Evolutionary conservation across 1,140 invertebrate genomes (phyloP).

Genomic region (Drosophila suzukii): DNA sequence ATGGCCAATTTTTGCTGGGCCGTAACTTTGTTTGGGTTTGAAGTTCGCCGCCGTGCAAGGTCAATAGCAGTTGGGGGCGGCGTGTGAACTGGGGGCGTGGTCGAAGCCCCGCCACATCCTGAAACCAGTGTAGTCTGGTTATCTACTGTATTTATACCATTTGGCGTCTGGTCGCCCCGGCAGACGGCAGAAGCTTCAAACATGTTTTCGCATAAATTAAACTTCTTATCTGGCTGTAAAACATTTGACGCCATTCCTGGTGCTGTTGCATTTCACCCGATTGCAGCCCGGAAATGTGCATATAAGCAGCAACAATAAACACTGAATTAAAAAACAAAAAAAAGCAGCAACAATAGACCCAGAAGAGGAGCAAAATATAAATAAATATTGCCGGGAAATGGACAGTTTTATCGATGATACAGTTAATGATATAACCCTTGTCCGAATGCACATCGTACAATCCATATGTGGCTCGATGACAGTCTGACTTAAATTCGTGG

Average conservation of each 20-base stretch:
- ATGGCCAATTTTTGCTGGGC: conserved; percentile 50
- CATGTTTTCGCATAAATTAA: conserved; percentile 84
- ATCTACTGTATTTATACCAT: conserved; percentile 17
- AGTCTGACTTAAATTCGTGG: not conserved
- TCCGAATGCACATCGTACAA: not conserved
- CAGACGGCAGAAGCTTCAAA: conserved; percentile 58
- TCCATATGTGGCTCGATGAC: conserved; percentile 15
- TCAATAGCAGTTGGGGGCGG: conserved; percentile 58
- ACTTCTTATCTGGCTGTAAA: conserved; percentile 82
- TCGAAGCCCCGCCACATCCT: conserved; percentile 35
- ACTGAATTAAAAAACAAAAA: conserved; percentile 4
- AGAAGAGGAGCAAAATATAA: conserved; percentile 38
- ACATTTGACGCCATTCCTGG: conserved; percentile 75
- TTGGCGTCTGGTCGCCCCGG: conserved; percentile 15
- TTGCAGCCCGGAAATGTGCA: conserved; percentile 65
- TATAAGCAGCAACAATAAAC: conserved; percentile 44
- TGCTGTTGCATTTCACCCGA: conserved; percentile 37
- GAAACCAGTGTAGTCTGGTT: conserved; percentile 14
- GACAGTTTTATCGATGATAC: conserved; percentile 71
- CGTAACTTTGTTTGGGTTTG: conserved; percentile 30
- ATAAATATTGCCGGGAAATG: conserved; percentile 61
- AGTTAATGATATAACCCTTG: conserved; percentile 67
- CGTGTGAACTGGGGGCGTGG: conserved; percentile 35
- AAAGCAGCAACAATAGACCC: not conserved
- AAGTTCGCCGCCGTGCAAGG: conserved; percentile 51